Evolutionary conservation across 2,113 vertebrate genomes (phyloP), one percentile per base, ranked within the genome.

Genomic region (Pyrgilauda ruficollis): DNA sequence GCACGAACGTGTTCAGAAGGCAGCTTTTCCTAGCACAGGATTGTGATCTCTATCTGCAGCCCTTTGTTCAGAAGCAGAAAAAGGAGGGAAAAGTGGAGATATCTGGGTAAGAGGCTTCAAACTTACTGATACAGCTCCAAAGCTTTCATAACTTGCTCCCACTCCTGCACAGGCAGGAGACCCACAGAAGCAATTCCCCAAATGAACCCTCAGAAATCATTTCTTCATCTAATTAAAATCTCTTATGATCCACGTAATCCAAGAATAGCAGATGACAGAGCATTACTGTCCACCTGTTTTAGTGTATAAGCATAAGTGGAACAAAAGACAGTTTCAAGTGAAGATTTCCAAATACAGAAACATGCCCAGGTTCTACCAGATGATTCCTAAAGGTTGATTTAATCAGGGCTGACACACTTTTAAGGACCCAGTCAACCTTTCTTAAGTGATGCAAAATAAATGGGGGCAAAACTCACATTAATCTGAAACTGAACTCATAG

Each of bases 41-140:
- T 89, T 92, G 79, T 75, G 94, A 96, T 93, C 76, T 75, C 35
- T 84, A 78, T 95, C 90, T 90, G 61, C 12, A 44, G 64, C 56
- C 22, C 68, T 94, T 80, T 87, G 61, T 86, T 95, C 70, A 90
- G 76, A 49, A 78, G 37, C 39, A 91, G 75, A 90, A 94, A 69
- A 80, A 86, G 50, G 64, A 86, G 55, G 21, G 52, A 95, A 90
- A 47, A 67, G 30, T 64, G 56, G 37, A 90, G 76, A 72, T 11
- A 64, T 85, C 24, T 78, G 68, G 66, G 23, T 75, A 86, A 94
- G 56, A 92, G 33, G 39, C 39, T 64, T 73, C 63, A 30, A 39
- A 59, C 11, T 59, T 55, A 43, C 41, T 61, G 50, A 61, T 68
- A 33, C 0, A 74, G 44, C 19, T 78, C 67, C 78, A 93, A 74